Percentiles rank a stretch among this genome's conserved stretches.
These are phyloP conservation scores for Threskiornis aethiopicus DNA, from an alignment of 2,797 vertebrate genomes.

Conservation along the genomic window DNA sequence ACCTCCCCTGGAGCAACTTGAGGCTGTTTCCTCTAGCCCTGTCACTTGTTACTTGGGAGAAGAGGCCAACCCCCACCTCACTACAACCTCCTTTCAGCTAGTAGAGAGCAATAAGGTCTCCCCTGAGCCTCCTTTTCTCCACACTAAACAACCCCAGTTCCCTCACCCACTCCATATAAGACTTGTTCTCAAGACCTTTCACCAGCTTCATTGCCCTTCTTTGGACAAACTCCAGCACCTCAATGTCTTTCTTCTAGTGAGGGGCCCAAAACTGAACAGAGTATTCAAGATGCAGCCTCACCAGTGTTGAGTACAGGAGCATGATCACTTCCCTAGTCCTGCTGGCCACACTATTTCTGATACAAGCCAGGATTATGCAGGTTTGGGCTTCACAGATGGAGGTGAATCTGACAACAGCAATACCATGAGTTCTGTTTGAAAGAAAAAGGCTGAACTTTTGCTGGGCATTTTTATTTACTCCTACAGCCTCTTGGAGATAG, in stretches of 20 bases:
- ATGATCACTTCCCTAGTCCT: not conserved
- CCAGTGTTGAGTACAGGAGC: not conserved
- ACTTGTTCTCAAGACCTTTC: too few relatives aligned
- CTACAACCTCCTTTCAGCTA: not conserved
- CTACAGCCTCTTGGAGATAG: not conserved
- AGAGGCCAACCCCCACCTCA: too few relatives aligned
- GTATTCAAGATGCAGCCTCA: fast-evolving
- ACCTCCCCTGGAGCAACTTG: too few relatives aligned
- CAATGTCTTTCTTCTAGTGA: too few relatives aligned
- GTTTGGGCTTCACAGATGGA: not conserved
- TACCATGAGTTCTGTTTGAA: not conserved
- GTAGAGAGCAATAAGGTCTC: not conserved
- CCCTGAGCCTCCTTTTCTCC: too few relatives aligned
- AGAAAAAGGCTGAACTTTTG: not conserved
- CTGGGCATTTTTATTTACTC: not conserved
- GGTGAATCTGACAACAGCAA: not conserved
- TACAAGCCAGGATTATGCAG: not conserved
- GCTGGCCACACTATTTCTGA: not conserved
- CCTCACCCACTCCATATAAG: too few relatives aligned
- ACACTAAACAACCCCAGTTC: too few relatives aligned
- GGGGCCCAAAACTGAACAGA: too few relatives aligned
- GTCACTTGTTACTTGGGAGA: too few relatives aligned
- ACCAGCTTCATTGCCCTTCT: too few relatives aligned
- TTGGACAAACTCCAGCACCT: too few relatives aligned
- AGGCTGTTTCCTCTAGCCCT: too few relatives aligned